These are phyloP conservation scores for Akabosia matsudoensis DNA, from an alignment of 1,140 invertebrate genomes.

Conservation along the genomic window DNA sequence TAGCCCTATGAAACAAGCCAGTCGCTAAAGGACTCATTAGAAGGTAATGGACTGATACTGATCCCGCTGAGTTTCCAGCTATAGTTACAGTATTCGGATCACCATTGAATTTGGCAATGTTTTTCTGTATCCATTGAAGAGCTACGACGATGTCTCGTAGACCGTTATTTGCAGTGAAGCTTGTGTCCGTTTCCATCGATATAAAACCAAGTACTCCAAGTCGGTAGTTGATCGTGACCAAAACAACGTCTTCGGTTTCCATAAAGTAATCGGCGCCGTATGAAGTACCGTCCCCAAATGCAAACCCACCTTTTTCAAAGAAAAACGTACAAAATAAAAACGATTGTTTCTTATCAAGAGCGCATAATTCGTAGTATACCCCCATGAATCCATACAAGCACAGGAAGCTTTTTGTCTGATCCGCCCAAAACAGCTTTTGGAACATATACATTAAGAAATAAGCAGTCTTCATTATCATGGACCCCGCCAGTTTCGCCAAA, in stretches of 20 bases:
- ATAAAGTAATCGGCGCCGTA: slow-evolving; percentile 5
- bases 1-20: background rate
- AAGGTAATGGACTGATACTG: background rate
- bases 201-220: background rate
- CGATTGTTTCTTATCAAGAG: too few relatives aligned
- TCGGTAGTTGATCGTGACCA: slow-evolving; percentile 4
- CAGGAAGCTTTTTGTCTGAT: background rate
- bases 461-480: background rate
- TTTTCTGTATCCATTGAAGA: background rate
- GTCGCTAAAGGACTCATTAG: background rate
- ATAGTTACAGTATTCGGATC: background rate
- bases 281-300: background rate
- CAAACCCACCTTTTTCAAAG: background rate
- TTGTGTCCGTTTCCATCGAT: background rate
- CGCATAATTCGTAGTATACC: too few relatives aligned
- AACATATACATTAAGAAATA: background rate
- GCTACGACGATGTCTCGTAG: background rate
- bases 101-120: background rate
- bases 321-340: too few relatives aligned
- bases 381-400: background rate
- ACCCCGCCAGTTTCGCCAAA: background rate
- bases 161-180: background rate
- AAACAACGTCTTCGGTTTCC: background rate
- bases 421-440: background rate
- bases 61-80: background rate